phyloP scores from a whole-genome alignment of 2,797 vertebrate species.

The Ispidina lecontei region DNA sequence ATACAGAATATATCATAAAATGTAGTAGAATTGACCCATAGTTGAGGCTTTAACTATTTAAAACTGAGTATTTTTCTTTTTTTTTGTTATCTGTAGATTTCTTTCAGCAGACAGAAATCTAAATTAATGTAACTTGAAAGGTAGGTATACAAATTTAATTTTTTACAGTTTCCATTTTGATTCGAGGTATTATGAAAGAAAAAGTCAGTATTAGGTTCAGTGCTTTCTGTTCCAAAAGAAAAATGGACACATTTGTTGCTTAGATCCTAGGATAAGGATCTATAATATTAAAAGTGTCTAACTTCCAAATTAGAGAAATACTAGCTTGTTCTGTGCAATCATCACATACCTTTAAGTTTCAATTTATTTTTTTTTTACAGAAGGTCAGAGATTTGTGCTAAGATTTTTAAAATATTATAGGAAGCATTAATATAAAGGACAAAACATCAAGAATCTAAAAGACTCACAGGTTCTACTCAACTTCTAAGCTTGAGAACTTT shows the following conservation, averaged over 20 bases:
- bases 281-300: not conserved
- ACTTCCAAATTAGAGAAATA: not conserved
- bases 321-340: not conserved
- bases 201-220: not conserved
- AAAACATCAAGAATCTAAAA: not conserved
- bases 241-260: not conserved
- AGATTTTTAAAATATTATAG: not conserved
- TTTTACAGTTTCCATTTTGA: conserved; percentile 16
- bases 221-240: not conserved
- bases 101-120: conserved; percentile 55
- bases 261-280: not conserved
- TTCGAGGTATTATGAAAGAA: not conserved
- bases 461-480: not conserved
- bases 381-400: not conserved
- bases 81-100: conserved; percentile 33
- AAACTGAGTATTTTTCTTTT: conserved; percentile 60
- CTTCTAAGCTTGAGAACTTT: not conserved
- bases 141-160: conserved; percentile 32
- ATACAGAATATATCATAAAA: conserved; percentile 54
- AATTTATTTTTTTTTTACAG: not conserved
- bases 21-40: conserved; percentile 51
- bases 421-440: not conserved
- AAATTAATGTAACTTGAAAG: conserved; percentile 55
- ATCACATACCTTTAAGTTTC: not conserved
- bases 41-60: conserved; percentile 52